Evolutionary conservation across 2,797 vertebrate genomes (phyloP).

Genomic region (Hippopotamyrus pictus): DNA sequence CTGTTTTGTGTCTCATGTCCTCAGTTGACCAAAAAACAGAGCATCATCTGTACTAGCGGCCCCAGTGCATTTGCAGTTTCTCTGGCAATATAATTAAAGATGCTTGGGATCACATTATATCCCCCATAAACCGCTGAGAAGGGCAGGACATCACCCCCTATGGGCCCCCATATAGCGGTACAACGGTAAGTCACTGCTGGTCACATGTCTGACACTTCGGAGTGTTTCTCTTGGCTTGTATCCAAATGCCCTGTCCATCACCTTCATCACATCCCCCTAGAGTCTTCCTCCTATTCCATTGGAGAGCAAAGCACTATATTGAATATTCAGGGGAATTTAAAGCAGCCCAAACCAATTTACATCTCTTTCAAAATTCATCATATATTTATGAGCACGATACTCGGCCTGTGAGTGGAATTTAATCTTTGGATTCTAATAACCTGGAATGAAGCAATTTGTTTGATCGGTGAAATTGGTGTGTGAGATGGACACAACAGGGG

Average conservation of each 20-base stretch:
- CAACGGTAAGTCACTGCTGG: not conserved
- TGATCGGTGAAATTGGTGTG: not conserved
- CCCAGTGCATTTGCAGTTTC: not conserved
- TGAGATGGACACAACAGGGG: not conserved
- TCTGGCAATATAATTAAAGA: not conserved
- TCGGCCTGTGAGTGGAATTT: not conserved
- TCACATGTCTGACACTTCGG: not conserved
- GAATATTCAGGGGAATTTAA: not conserved
- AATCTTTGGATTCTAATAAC: not conserved
- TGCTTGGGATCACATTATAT: not conserved
- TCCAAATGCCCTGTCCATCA: not conserved
- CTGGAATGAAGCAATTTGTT: not conserved
- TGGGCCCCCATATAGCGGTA: not conserved
- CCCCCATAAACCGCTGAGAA: not conserved
- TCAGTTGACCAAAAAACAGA: not conserved
- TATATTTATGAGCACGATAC: not conserved
- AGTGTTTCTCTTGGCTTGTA: not conserved
- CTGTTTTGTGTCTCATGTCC: not conserved
- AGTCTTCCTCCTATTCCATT: not conserved
- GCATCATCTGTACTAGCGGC: not conserved
- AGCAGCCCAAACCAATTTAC: conserved; percentile 2
- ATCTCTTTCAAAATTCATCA: conserved; percentile 2
- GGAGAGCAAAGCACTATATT: not conserved
- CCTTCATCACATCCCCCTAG: not conserved
- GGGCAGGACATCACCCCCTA: not conserved